Base-by-base conservation (phyloP, 2,113 vertebrate genomes). In the Pleuronectes platessa region DNA sequence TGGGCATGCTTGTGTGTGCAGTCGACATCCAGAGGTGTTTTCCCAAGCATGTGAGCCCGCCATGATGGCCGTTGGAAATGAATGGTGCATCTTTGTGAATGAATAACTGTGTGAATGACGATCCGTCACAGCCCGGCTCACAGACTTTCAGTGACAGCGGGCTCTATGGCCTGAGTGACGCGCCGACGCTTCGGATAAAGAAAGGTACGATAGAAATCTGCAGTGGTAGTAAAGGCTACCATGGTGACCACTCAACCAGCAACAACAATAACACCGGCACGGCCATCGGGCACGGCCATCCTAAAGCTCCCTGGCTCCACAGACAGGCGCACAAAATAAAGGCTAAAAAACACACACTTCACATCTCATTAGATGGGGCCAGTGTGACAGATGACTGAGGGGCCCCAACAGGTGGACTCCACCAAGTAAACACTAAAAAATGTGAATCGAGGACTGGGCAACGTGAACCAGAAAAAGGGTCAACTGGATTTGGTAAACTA, bases 281-380 rank as follows among this genome's bases (percentile, higher is more conserved):
- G 31, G 62, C 70, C 68, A 45, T 74, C 35, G 1, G 75, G 62
- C 76, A 68, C 7, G 26, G 63, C 47, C 71, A n/a, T 61, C 63
- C 87, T 78, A 89, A 93, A 93, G 90, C 93, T 81, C 87, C 61
- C 80, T 58, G 86, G 90, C 89, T 90, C 88, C 88, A 88, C 45
- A 71, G 79, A 67, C 71, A 79, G 64, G 68, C 64, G 68, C 40
- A 77, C 65, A 73, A 84, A 83, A 79, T 83, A 88, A 89, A 88
- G 73, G 86, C 92, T 92, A 89, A 91, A 91, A 92, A 91, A 87
- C 89, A 91, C 89, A 91, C 79, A 88, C 82, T 91, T 93, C 91
- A 91, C 90, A 80, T 91, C 74, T 77, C 83, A 92, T 93, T 92
- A 94, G 74, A 79, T 84, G 67, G 53, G 60, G 31, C 40, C 49